Evolutionary conservation across 2,888 invertebrate species (phyloP), one percentile per base, ranked within the genome.

Genomic region (Synergus japonicus): DNA sequence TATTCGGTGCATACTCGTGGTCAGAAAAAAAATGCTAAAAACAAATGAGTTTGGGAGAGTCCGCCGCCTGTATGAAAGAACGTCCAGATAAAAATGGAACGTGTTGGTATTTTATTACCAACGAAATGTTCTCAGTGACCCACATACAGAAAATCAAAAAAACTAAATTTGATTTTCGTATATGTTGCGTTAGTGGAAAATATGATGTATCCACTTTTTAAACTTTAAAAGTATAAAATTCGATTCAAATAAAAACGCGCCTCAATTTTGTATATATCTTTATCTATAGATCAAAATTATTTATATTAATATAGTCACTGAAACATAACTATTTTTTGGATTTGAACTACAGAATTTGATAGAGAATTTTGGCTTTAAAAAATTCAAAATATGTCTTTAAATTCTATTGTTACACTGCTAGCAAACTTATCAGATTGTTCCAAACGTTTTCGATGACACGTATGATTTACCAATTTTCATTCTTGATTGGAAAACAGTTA

Each of bases 401-500:
- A 73, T 73, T 73, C n/a, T 3, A 60, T 60, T 18, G 54, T 54
- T 73, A 54, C 54, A 54, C 54, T 37, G 46, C 9, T 37, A 73
- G 37, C 49, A 9, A 29, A 54, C 54, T 73, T 54, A 73, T 73
- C 73, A 73, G 73, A 73, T 73, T 73, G 73, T 73, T 54, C 10
- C 4, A n/a, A 54, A 49, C 29, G 54, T 73, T 73, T 73, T 69
- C 49, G 49, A 9, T 73, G 73, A 73, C 54, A 54, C 49, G 54
- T 54, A 41, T 73, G 54, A 73, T 73, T 73, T n/a, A 73, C 54
- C 73, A 54, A 18, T 73, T 73, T 73, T 73, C 41, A 12, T 15
- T 73, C 54, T 37, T 73, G 37, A 73, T 54, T 73, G 73, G 54
- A 73, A 73, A 73, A 49, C 15, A 73, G 73, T 73, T 73, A 54